Evolutionary conservation across 2,888 invertebrate species (phyloP).

Genomic region (Teleogryllus oceanicus): DNA sequence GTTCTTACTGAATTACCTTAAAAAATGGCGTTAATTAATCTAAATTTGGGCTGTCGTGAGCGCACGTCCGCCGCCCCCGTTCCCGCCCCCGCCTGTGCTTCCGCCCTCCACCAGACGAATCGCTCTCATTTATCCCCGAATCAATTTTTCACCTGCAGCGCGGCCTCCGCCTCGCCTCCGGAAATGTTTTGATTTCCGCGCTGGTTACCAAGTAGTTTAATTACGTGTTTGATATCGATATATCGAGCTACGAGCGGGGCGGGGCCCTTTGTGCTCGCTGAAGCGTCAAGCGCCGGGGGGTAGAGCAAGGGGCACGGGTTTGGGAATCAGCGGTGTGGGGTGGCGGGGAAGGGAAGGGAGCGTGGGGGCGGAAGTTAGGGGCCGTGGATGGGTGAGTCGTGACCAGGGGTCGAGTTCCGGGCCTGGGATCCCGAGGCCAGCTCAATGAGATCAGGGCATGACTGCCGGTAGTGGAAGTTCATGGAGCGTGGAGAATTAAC

Average conservation of each 20-base stretch:
- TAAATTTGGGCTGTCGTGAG: background rate
- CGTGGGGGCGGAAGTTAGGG: too few species aligned
- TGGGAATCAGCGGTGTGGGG: too few species aligned
- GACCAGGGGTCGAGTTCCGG: too few species aligned
- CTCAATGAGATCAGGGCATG: too few species aligned
- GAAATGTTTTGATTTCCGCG: background rate
- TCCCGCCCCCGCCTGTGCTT: background rate
- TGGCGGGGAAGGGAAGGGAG: too few species aligned
- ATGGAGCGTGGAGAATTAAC: too few species aligned
- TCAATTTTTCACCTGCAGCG: background rate
- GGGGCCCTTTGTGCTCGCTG: too few species aligned
- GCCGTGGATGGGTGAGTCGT: too few species aligned
- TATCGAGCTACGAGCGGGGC: background rate
- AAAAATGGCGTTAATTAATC: constrained; percentile 6
- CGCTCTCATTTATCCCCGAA: background rate
- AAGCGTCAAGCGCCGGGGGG: too few species aligned
- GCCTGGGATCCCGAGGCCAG: too few species aligned
- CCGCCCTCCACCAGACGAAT: background rate
- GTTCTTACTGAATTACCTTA: background rate
- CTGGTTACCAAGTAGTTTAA: background rate
- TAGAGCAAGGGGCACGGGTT: too few species aligned
- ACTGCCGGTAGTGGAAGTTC: too few species aligned
- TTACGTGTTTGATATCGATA: background rate
- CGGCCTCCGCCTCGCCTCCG: background rate
- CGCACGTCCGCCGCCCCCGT: background rate